Percentiles rank a stretch among this genome's conserved stretches.
Conservation (phyloP, 1,140 invertebrate species). For the Drosophila murphyi region DNA sequence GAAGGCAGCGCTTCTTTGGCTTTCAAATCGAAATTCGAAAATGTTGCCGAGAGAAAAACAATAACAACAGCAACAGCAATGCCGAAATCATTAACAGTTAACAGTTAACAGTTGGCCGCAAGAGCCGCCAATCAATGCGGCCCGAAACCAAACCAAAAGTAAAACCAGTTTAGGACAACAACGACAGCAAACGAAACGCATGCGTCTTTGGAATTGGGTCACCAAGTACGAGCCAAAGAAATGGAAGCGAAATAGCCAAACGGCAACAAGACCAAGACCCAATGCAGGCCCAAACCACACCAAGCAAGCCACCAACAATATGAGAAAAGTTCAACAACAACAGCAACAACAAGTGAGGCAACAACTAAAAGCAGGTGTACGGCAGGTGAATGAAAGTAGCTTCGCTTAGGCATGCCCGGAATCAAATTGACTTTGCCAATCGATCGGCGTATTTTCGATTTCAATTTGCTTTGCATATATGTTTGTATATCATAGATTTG, state of each 20-base stretch:
- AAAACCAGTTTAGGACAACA: conserved; percentile 61
- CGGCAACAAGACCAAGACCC: conserved; percentile 58
- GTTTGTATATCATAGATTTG: neutral
- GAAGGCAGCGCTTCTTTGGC: conserved; percentile 61
- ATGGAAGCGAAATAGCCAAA: conserved; percentile 52
- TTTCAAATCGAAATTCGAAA: conserved; percentile 81
- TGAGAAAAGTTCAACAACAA: conserved; percentile 10
- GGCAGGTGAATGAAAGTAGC: conserved; percentile 74
- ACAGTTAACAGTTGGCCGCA: conserved; percentile 52
- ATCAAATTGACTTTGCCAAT: conserved; percentile 14
- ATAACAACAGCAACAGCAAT: conserved; percentile 16
- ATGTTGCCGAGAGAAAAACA: conserved; percentile 67
- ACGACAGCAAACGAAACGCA: conserved; percentile 66
- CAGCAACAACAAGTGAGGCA: conserved; percentile 20
- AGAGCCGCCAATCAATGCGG: conserved; percentile 58
- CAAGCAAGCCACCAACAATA: neutral
- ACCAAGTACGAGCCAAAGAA: conserved; percentile 70
- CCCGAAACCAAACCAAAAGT: conserved; percentile 28
- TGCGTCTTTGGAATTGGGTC: conserved; percentile 79
- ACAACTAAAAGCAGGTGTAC: conserved; percentile 61
- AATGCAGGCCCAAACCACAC: conserved; percentile 40
- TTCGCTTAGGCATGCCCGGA: conserved; percentile 48
- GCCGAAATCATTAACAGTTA: conserved; percentile 79
- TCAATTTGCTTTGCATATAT: neutral
- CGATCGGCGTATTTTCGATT: neutral